A percentile compares a stretch with the other conserved stretches of the same genome.
These are phyloP conservation scores for Phanerotoma sp. DNA, from an alignment of 2,888 invertebrate genomes.

Conservation along the genomic window DNA sequence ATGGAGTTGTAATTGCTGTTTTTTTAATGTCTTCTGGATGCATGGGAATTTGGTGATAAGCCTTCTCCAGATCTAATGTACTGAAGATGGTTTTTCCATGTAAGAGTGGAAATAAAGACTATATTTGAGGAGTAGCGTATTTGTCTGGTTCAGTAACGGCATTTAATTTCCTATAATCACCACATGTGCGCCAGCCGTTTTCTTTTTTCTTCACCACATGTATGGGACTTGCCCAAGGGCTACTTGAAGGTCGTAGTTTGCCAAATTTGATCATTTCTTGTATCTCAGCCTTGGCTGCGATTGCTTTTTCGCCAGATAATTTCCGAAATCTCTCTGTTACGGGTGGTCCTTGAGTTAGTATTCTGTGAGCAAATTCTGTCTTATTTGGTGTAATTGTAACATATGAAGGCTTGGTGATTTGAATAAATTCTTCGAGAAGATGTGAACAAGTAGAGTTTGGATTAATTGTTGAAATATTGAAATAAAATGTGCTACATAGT, in stretches of 20 bases:
- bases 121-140: constrained; percentile 21
- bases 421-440: constrained; percentile 6
- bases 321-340: constrained; percentile 15
- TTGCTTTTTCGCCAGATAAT: constrained; percentile 15
- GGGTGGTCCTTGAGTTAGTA: constrained; percentile 16
- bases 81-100: constrained; percentile 21
- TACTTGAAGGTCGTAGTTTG: constrained; percentile 13
- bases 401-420: constrained; percentile 13
- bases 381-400: neutral
- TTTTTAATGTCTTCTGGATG: constrained; percentile 20
- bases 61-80: constrained; percentile 16
- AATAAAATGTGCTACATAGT: neutral
- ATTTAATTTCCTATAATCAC: constrained; percentile 20
- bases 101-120: constrained; percentile 5
- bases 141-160: constrained; percentile 7
- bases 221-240: constrained; percentile 23
- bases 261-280: constrained; percentile 8
- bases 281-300: constrained; percentile 18
- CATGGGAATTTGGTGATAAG: constrained; percentile 23
- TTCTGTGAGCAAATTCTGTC: constrained; percentile 14
- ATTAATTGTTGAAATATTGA: constrained; percentile 16
- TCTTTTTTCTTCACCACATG: constrained; percentile 15
- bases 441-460: constrained; percentile 1
- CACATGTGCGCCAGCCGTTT: constrained; percentile 16
- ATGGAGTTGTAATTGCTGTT: constrained; percentile 26